Evolutionary conservation across 1,140 invertebrate species (phyloP).

Genomic region (Lordiphosa stackelbergi): DNA sequence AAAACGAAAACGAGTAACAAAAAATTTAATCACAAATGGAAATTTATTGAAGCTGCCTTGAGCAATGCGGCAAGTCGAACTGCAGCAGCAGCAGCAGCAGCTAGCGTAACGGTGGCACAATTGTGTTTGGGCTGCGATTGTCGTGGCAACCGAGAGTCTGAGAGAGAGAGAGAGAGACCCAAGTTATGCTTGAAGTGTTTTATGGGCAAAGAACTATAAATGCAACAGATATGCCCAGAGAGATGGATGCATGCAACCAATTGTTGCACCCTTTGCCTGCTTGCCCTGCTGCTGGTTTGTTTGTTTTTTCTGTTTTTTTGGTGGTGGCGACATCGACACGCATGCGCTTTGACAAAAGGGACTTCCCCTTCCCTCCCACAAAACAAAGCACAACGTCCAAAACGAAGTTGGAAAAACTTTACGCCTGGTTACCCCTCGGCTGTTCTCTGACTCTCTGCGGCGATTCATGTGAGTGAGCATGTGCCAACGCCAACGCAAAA

Average conservation of each 20-base stretch:
- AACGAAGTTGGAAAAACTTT: constrained; percentile 64
- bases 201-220: constrained; percentile 41
- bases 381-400: constrained; percentile 21
- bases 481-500: constrained; percentile 45
- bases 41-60: constrained; percentile 64
- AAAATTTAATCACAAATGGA: constrained; percentile 52
- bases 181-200: constrained; percentile 67
- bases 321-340: constrained; percentile 69
- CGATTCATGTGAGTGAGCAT: constrained; percentile 61
- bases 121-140: constrained; percentile 50
- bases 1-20: background rate
- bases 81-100: constrained; percentile 32
- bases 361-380: constrained; percentile 6
- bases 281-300: constrained; percentile 1
- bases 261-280: constrained; percentile 50
- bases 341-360: constrained; percentile 56
- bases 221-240: constrained; percentile 9
- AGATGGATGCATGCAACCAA: constrained; percentile 32
- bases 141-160: constrained; percentile 34
- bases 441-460: constrained; percentile 26
- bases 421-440: constrained; percentile 59
- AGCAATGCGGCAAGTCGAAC: constrained; percentile 32
- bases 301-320: constrained; percentile 14
- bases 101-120: constrained; percentile 61
- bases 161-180: constrained; percentile 16